Evolutionary conservation across 2,888 invertebrate species (phyloP).

Genomic region (Tetanocera ferruginea): DNA sequence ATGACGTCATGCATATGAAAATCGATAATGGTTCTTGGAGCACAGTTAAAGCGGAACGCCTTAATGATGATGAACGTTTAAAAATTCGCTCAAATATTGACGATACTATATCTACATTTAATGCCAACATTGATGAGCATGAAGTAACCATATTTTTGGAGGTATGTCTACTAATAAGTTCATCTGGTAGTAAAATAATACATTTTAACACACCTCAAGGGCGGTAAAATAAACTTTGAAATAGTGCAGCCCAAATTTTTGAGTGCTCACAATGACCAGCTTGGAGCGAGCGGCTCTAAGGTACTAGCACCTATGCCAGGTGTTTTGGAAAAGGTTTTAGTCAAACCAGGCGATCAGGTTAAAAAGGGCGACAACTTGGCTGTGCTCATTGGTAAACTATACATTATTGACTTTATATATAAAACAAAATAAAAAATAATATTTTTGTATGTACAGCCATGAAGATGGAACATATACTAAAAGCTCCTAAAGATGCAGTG

Average conservation of each 20-base stretch:
- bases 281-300: conserved; percentile 71
- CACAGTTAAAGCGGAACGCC: conserved; percentile 70
- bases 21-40: conserved; percentile 73
- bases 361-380: conserved; percentile 90
- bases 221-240: conserved; percentile 77
- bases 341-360: conserved; percentile 85
- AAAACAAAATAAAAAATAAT: not conserved
- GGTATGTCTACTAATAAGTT: conserved; percentile 63
- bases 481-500: conserved; percentile 83
- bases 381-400: conserved; percentile 79
- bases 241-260: conserved; percentile 76
- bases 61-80: conserved; percentile 65
- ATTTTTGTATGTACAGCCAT: conserved; percentile 88
- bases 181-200: not conserved
- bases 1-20: conserved; percentile 70
- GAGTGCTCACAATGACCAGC: conserved; percentile 67
- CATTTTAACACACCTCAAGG: conserved; percentile 60
- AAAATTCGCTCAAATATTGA: conserved; percentile 72
- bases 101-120: conserved; percentile 72
- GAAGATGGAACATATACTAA: conserved; percentile 99
- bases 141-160: conserved; percentile 77
- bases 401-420: not conserved
- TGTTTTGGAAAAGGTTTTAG: conserved; percentile 90
- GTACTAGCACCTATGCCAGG: conserved; percentile 96
- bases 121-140: conserved; percentile 73